Evolutionary conservation across 2,888 invertebrate genomes (phyloP).

Genomic region (Epiperipatus broadwayi): DNA sequence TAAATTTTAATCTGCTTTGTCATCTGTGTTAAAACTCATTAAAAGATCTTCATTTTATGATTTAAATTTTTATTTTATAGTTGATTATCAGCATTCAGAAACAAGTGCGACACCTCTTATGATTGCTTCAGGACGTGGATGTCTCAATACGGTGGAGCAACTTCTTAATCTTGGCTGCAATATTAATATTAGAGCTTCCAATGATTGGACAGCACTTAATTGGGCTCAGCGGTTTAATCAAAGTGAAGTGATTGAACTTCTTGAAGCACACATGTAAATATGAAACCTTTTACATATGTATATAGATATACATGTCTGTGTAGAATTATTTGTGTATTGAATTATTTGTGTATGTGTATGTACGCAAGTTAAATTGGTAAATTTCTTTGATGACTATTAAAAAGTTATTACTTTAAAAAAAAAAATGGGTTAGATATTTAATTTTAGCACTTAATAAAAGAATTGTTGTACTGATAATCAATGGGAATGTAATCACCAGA

Average conservation of each 20-base stretch:
- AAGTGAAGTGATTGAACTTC: constrained; percentile 40
- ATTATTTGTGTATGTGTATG: no score
- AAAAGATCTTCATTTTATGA: background rate
- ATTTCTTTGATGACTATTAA: no score
- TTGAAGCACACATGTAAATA: constrained; percentile 34
- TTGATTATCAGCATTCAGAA: constrained; percentile 46
- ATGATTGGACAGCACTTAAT: constrained; percentile 49
- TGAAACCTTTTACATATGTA: no score
- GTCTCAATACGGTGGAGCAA: constrained; percentile 43
- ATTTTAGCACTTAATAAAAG: no score
- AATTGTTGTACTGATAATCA: no score
- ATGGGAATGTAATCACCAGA: no score
- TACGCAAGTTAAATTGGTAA: no score
- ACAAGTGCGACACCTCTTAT: constrained; percentile 53
- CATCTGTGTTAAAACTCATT: background rate
- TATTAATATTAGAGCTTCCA: constrained; percentile 38
- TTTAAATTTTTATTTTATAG: constrained; percentile 19
- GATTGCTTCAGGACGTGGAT: constrained; percentile 54
- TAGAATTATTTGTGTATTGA: background rate
- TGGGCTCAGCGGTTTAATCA: constrained; percentile 45
- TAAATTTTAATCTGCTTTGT: constrained; percentile 6
- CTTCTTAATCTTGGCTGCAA: constrained; percentile 51
- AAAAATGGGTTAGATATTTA: no score
- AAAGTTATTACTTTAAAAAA: no score
- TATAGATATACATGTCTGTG: no score